Conservation (phyloP, 2,797 vertebrate species). For the Enteromius trimaculatus region DNA sequence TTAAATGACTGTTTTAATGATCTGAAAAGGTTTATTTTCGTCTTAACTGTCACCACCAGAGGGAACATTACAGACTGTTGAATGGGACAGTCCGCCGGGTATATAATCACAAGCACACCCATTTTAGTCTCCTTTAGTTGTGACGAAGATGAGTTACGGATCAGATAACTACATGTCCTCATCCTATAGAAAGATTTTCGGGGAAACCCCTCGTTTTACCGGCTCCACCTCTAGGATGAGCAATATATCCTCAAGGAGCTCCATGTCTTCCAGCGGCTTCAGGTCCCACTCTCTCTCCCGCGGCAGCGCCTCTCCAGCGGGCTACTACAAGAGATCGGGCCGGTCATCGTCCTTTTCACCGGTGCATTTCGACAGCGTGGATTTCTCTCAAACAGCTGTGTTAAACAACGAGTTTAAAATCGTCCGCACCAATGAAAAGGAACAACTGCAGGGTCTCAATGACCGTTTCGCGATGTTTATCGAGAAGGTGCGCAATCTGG, state of each 20-base stretch:
- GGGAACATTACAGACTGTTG: conserved; percentile 31
- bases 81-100: conserved; percentile 65
- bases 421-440: conserved; percentile 79
- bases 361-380: conserved; percentile 67
- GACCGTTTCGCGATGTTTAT: conserved; percentile 85
- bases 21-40: background rate
- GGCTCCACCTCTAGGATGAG: conserved; percentile 71
- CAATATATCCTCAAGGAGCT: conserved; percentile 57
- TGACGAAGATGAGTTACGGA: conserved; percentile 80
- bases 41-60: conserved; percentile 19
- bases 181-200: conserved; percentile 85
- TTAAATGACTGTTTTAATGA: background rate
- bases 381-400: conserved; percentile 73
- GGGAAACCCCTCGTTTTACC: conserved; percentile 76
- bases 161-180: conserved; percentile 80
- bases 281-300: conserved; percentile 69
- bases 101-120: conserved; percentile 68
- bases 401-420: conserved; percentile 76
- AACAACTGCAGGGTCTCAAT: conserved; percentile 84
- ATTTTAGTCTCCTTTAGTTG: conserved; percentile 49
- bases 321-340: conserved; percentile 61
- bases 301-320: conserved; percentile 63
- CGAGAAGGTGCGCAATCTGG: conserved; percentile 81
- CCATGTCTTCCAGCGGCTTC: conserved; percentile 64
- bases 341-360: conserved; percentile 66